Evolutionary conservation across 1,140 invertebrate genomes (phyloP), one percentile per base, ranked within the genome.

Genomic region (Glomeris maerens): DNA sequence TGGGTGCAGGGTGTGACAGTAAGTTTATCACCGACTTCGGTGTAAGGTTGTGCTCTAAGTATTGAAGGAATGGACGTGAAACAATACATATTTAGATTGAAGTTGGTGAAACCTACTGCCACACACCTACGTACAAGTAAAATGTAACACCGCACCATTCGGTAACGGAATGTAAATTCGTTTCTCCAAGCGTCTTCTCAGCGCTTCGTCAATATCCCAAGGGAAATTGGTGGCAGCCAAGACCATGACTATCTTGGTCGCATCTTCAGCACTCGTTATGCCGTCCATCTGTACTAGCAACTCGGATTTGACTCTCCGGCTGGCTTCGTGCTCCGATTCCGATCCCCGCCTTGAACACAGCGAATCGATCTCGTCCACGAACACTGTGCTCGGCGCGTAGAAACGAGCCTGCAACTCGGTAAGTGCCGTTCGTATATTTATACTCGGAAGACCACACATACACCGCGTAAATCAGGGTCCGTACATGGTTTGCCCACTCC

Each of bases 351-450:
- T 78, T 1, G 92, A 96, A 68, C 94, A 98, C 44, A 99, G 70
- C 3, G 94, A 96, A 73, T 99, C 96, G 52, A 99, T 98, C 77
- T 99, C 96, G 72, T 99, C 96, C 52, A 99, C 94, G 68, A 99
- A 99, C 59, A 99, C 98, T 38, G 94, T 98, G 61, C 89, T 93
- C 14, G 96, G 96, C 46, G 96, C 93, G 76, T 98, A 96, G 74
- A 96, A 98, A 57, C 94, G 74, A 3, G 94, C 94, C 86, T 90
- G 66, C 25, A 71, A 41, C 13, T 47, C 17, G 27, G 14, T n/a
- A n/a, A n/a, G n/a, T n/a, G n/a, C n/a, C n/a, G n/a, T n/a, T n/a
- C n/a, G n/a, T n/a, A n/a, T n/a, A n/a, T n/a, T n/a, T n/a, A n/a
- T n/a, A n/a, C n/a, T n/a, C 3, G 3, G 4, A 5, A 52, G 13